Evolutionary conservation across 2,888 invertebrate species (phyloP).

Genomic region (Gnatocerus cornutus): DNA sequence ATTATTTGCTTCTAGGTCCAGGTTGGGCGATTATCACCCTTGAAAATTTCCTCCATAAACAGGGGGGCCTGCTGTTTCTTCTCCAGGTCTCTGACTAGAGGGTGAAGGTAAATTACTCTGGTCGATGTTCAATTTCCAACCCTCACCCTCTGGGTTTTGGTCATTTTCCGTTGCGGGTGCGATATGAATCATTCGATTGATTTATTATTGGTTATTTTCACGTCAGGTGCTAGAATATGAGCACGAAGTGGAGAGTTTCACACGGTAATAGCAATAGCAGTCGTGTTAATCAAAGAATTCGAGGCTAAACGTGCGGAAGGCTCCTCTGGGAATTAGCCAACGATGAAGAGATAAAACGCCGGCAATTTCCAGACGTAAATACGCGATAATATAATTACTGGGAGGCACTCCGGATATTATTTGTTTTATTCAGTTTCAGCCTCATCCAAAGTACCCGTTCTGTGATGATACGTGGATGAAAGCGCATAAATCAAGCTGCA

Average conservation of each 20-base stretch:
- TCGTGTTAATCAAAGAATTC: no score
- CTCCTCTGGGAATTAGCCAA: no score
- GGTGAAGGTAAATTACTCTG: conserved; percentile 13
- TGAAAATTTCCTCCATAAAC: conserved; percentile 31
- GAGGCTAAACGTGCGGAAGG: no score
- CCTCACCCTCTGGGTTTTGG: conserved; percentile 22
- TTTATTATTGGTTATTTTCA: conserved; percentile 31
- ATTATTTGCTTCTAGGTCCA: conserved; percentile 27
- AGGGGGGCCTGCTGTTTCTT: conserved; percentile 24
- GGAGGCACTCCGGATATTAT: conserved; percentile 29
- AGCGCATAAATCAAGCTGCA: conserved; percentile 55
- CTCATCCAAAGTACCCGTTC: conserved; percentile 13
- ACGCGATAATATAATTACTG: conserved; percentile 35
- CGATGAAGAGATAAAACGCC: no score
- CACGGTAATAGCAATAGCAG: no score
- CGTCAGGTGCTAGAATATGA: conserved; percentile 26
- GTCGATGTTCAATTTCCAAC: conserved; percentile 26
- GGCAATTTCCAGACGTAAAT: conserved; percentile 42
- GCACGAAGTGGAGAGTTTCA: neutral
- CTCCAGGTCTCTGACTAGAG: conserved; percentile 11
- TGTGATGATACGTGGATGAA: conserved; percentile 48
- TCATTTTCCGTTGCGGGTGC: conserved; percentile 23
- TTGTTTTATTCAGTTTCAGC: conserved; percentile 23
- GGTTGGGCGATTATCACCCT: conserved; percentile 35
- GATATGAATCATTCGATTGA: conserved; percentile 34